Evolutionary conservation across 2,797 vertebrate genomes (phyloP).

Genomic region (Menidia menidia): DNA sequence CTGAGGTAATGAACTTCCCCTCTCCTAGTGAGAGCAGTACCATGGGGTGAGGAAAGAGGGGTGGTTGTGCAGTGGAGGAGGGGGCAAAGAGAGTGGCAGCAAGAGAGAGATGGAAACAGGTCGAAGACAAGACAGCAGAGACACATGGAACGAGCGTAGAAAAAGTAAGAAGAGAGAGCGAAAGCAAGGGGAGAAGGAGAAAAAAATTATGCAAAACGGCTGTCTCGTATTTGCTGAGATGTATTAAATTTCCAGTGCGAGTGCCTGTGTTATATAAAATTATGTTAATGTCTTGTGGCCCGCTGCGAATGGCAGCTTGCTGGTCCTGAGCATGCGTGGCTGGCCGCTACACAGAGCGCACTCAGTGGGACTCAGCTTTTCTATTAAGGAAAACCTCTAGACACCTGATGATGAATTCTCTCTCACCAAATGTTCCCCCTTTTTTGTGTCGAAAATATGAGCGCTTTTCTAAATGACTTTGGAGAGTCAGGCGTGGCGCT

Average conservation of each 20-base stretch:
- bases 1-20: slow-evolving; percentile 99
- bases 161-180: slow-evolving; percentile 53
- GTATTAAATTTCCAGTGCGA: slow-evolving; percentile 98
- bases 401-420: slow-evolving; percentile 99
- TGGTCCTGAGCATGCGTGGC: slow-evolving; percentile 98
- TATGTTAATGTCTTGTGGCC: slow-evolving; percentile 98
- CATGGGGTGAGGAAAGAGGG: slow-evolving; percentile 89
- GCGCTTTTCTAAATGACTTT: slow-evolving; percentile 98
- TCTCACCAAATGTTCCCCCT: slow-evolving; percentile 99
- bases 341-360: slow-evolving; percentile 95
- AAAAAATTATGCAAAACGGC: slow-evolving; percentile 95
- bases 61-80: slow-evolving; percentile 49
- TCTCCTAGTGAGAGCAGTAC: slow-evolving; percentile 98
- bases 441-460: slow-evolving; percentile 97
- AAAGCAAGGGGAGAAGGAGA: slow-evolving; percentile 71
- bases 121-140: slow-evolving; percentile 61
- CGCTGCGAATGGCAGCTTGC: slow-evolving; percentile 98
- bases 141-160: slow-evolving; percentile 73
- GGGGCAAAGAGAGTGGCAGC: slow-evolving; percentile 61
- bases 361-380: slow-evolving; percentile 99
- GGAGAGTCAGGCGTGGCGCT: slow-evolving; percentile 94
- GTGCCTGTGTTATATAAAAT: slow-evolving; percentile 99
- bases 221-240: slow-evolving; percentile 97
- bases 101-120: slow-evolving; percentile 53
- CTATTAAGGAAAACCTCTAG: slow-evolving; percentile 99